A percentile compares a stretch with the other conserved stretches of the same genome.
phyloP scores from a whole-genome alignment of 2,113 vertebrate species.

The Proterorhinus semilunaris region DNA sequence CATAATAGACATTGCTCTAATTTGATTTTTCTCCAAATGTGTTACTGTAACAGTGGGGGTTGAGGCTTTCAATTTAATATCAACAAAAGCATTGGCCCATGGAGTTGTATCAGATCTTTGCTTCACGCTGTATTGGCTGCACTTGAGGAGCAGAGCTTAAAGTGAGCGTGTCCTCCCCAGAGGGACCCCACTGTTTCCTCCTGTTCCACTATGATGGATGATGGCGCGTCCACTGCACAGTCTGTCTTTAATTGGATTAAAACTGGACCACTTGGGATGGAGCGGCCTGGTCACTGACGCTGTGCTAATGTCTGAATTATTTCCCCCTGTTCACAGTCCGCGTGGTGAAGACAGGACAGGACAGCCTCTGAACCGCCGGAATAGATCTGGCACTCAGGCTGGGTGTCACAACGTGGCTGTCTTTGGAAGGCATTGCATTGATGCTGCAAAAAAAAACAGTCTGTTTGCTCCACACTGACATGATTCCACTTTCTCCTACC shows the following conservation, averaged over 20 bases:
- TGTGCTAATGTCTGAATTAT: constrained; percentile 55
- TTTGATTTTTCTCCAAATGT: neutral
- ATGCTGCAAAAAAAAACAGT: constrained; percentile 25
- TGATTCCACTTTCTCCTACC: constrained; percentile 50
- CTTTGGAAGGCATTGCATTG: constrained; percentile 40
- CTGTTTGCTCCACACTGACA: constrained; percentile 53
- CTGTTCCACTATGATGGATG: constrained; percentile 61
- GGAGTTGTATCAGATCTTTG: neutral
- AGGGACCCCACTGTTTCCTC: constrained; percentile 32
- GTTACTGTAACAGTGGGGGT: neutral
- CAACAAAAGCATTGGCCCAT: neutral
- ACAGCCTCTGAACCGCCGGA: constrained; percentile 29
- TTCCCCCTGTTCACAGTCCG: constrained; percentile 28
- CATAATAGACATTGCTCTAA: neutral
- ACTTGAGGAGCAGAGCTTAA: constrained; percentile 21
- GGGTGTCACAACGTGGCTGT: constrained; percentile 36
- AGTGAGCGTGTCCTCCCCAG: constrained; percentile 23
- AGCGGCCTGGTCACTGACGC: constrained; percentile 31
- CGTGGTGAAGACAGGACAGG: constrained; percentile 44
- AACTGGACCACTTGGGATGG: constrained; percentile 51
- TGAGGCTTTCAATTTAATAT: neutral
- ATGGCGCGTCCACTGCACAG: constrained; percentile 45
- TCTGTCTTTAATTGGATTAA: constrained; percentile 68
- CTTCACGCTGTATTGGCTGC: neutral
- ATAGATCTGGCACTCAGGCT: constrained; percentile 39